Evolutionary conservation across 2,797 vertebrate species (phyloP), one percentile per base, ranked within the genome.

Genomic region (Meda fulgida): DNA sequence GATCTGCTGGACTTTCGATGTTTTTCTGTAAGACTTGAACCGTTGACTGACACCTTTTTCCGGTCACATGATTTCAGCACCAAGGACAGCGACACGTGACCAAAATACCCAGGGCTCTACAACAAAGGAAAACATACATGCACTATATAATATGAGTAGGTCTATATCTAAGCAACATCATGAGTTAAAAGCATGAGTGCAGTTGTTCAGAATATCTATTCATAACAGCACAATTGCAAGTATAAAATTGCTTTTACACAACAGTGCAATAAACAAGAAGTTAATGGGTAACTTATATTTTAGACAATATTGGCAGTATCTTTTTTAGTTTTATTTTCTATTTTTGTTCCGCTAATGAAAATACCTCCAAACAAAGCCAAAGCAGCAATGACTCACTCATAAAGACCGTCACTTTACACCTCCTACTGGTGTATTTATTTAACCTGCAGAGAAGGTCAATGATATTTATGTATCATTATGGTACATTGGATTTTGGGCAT

Each of bases 61-160:
- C 21, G 43, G 55, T 9, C 63, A 18, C 40, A 43, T 34, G 58
- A 36, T 83, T 89, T 88, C 88, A 89, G 85, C 67, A 89, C 89
- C 67, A 79, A 8, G 89, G 86, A 88, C 43, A 89, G 86, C 72
- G 85, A 70, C 86, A 76, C 63, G 29, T 53, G 79, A 16, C 43
- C 36, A 58, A 71, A 81, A 81, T 55, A 70, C 34, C 34, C 16
- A 29, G 5, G 66, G 3, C 7, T 21, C n/a, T 40, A 43, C 19
- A 58, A 11, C 34, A 69, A 23, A 16, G 3, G 7, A 75, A 38
- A 38, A 53, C 29, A 51, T 19, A 36, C 38, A 36, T 31, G 3
- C 43, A 14, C 55, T 26, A 31, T 21, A 65, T 63, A 26, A 65
- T 63, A 26, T 63, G 13, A 51, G 26, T 23, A 53, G 10, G 46